Percentiles rank a stretch among this genome's conserved stretches.
phyloP scores from a whole-genome alignment of 2,113 vertebrate genomes.

The Phocoena phocoena region DNA sequence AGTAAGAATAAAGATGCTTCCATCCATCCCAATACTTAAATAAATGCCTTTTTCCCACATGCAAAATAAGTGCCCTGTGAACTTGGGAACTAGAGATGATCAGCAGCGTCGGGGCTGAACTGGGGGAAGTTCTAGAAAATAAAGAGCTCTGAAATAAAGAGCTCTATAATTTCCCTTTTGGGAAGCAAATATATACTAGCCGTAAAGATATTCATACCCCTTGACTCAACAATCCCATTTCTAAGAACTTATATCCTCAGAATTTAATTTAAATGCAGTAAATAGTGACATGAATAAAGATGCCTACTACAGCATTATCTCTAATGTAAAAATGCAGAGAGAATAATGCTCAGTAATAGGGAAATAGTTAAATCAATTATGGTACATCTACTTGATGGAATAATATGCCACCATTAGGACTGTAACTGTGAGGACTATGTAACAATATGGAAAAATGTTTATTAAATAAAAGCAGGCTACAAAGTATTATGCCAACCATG shows the following conservation, averaged over 20 bases:
- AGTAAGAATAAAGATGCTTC: neutral
- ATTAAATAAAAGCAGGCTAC: neutral
- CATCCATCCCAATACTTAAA: neutral
- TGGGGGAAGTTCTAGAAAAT: neutral
- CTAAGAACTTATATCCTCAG: neutral
- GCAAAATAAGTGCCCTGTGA: neutral
- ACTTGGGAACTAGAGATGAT: neutral
- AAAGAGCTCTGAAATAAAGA: neutral
- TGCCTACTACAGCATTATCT: neutral
- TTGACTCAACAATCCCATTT: neutral
- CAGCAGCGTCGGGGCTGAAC: neutral
- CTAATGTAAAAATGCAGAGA: neutral
- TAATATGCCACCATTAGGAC: neutral
- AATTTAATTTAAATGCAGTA: conserved; percentile 35
- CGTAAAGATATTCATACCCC: neutral
- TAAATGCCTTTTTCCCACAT: neutral
- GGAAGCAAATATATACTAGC: neutral
- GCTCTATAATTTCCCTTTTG: neutral
- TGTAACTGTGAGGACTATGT: neutral
- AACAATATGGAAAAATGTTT: neutral
- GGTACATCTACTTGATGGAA: neutral
- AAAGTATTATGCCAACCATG: neutral
- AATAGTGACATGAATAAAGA: neutral
- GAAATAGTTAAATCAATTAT: neutral
- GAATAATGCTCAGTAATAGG: neutral